phyloP scores from a whole-genome alignment of 64 coral and sea anemone species.

The Cladopsammia gracilis region DNA sequence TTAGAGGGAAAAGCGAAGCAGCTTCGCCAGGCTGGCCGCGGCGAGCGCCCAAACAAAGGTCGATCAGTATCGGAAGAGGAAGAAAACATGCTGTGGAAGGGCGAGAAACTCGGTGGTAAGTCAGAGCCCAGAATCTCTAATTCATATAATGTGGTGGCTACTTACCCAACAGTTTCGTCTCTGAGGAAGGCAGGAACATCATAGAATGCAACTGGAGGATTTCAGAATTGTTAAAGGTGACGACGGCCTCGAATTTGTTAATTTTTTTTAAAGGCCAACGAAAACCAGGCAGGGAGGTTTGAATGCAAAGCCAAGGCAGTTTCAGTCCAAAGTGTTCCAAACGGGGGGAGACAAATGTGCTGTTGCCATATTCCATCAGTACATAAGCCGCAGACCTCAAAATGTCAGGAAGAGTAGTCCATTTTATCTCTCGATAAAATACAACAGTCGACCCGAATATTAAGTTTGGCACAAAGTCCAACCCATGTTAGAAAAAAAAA shows the following conservation, averaged over 20 bases:
- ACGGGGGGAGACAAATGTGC: too few species aligned
- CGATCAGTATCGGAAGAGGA: background rate
- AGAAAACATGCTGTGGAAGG: too few species aligned
- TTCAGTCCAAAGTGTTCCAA: too few species aligned
- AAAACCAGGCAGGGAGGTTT: too few species aligned
- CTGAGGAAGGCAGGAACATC: constrained; percentile 35
- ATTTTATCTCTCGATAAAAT: too few species aligned
- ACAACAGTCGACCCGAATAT: background rate
- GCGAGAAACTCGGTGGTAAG: too few species aligned
- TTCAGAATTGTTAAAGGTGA: constrained; percentile 14
- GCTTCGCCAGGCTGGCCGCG: background rate
- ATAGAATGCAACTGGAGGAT: constrained; percentile 4
- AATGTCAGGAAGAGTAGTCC: too few species aligned
- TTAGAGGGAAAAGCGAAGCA: constrained; percentile 42
- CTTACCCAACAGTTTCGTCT: constrained; percentile 54
- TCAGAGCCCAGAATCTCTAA: too few species aligned
- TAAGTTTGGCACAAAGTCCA: constrained; percentile 43
- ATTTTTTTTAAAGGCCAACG: background rate
- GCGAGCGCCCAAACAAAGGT: constrained; percentile 43
- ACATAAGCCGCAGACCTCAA: too few species aligned
- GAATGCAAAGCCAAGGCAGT: too few species aligned
- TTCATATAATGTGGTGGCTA: constrained; percentile 28
- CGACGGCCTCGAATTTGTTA: background rate
- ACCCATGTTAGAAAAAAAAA: constrained; percentile 62
- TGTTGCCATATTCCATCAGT: too few species aligned